Percentiles rank a stretch among this genome's conserved stretches.
phyloP scores from a whole-genome alignment of 2,797 vertebrate genomes.

The Diplodus sargus region DNA sequence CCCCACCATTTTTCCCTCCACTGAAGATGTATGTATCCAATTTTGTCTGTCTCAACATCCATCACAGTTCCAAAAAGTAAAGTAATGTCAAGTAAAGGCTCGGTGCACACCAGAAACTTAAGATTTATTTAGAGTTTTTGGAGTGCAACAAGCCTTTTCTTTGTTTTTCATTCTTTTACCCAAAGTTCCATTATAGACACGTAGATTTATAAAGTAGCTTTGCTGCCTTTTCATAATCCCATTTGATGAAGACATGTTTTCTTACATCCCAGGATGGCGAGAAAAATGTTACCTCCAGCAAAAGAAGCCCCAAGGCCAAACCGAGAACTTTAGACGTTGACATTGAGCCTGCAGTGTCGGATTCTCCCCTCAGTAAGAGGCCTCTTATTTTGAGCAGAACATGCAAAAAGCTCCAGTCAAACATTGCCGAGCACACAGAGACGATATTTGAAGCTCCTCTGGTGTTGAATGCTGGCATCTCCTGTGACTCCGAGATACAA shows the following conservation, averaged over 20 bases:
- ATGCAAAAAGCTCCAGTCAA: slow-evolving; percentile 12
- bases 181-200: neutral
- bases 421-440: slow-evolving; percentile 12
- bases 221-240: neutral
- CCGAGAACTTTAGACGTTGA: slow-evolving; percentile 51
- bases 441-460: slow-evolving; percentile 24
- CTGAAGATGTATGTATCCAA: slow-evolving; percentile 71
- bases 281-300: slow-evolving; percentile 50
- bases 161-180: neutral
- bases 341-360: slow-evolving; percentile 59
- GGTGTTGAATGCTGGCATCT: neutral
- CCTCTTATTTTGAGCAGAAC: slow-evolving; percentile 67
- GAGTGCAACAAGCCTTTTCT: neutral
- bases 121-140: neutral
- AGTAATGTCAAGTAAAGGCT: neutral
- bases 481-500: slow-evolving; percentile 29
- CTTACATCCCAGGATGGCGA: slow-evolving; percentile 64
- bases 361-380: slow-evolving; percentile 69
- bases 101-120: neutral
- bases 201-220: neutral
- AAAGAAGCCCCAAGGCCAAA: slow-evolving; percentile 62
- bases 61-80: neutral
- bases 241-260: neutral
- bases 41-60: neutral
- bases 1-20: slow-evolving; percentile 87